A percentile compares a stretch with the other conserved stretches of the same genome.
These are phyloP conservation scores for Enteromius viviparus DNA, from an alignment of 2,797 vertebrate genomes.

Conservation along the genomic window DNA sequence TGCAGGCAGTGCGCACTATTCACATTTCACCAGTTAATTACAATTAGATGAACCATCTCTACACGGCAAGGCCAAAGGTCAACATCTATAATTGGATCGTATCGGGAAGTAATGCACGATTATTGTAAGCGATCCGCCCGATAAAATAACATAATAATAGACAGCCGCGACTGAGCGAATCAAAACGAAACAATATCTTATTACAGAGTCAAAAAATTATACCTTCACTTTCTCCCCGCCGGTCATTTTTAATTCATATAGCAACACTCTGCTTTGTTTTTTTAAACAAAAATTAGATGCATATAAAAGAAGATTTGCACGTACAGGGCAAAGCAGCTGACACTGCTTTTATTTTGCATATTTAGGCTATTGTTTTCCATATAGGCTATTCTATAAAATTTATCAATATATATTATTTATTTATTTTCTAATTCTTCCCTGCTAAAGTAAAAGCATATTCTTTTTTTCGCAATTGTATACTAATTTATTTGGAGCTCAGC, in stretches of 20 bases:
- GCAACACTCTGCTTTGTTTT: not conserved
- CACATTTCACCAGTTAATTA: conserved; percentile 64
- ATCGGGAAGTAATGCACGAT: conserved; percentile 37
- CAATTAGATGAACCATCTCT: conserved; percentile 64
- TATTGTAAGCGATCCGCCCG: conserved; percentile 23
- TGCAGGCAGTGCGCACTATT: conserved; percentile 27
- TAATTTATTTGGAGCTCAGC: not conserved
- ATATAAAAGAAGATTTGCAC: not conserved
- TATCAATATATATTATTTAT: not conserved
- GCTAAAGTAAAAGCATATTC: not conserved
- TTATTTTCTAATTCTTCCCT: not conserved
- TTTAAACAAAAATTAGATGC: not conserved
- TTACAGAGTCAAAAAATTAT: not conserved
- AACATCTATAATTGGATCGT: conserved; percentile 76
- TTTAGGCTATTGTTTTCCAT: not conserved
- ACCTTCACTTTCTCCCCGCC: not conserved
- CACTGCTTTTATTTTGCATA: not conserved
- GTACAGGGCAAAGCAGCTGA: not conserved
- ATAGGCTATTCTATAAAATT: not conserved
- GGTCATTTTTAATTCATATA: not conserved
- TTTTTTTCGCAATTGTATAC: not conserved
- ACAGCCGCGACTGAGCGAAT: not conserved
- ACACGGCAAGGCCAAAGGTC: conserved; percentile 70
- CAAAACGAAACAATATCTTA: not conserved
- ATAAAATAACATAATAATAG: conserved; percentile 10